Evolutionary conservation across 1,140 invertebrate genomes (phyloP).

Genomic region (Aethina tumida): DNA sequence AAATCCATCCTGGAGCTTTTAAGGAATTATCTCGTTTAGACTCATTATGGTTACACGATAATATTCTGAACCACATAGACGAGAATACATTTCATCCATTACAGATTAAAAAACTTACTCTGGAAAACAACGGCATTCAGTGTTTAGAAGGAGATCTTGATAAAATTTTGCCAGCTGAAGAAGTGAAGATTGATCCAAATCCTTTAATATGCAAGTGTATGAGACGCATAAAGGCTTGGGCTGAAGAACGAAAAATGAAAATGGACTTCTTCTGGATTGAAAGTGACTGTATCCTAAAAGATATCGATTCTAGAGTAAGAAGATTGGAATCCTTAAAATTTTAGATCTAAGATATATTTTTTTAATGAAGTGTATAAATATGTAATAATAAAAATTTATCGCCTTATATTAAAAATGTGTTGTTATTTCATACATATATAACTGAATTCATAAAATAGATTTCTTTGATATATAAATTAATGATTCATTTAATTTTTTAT

Average conservation of each 20-base stretch:
- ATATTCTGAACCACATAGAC: slow-evolving; percentile 9
- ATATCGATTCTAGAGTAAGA: no score
- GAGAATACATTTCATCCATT: slow-evolving; percentile 13
- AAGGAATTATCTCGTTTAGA: slow-evolving; percentile 13
- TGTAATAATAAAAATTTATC: no score
- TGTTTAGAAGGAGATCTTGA: slow-evolving; percentile 16
- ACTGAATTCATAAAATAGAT: no score
- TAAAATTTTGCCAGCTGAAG: slow-evolving; percentile 15
- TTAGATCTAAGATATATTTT: no score
- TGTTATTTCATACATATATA: no score
- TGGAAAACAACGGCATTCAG: slow-evolving; percentile 15
- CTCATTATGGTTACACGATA: slow-evolving; percentile 20
- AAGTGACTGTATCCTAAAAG: slow-evolving; percentile 16
- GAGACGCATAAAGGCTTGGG: slow-evolving; percentile 15
- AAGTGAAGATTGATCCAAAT: slow-evolving; percentile 16
- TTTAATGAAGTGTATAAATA: no score
- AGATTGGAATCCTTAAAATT: no score
- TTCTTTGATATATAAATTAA: no score
- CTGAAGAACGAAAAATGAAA: slow-evolving; percentile 13
- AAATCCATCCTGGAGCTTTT: slow-evolving; percentile 17
- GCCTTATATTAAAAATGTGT: no score
- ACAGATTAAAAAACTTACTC: slow-evolving; percentile 11
- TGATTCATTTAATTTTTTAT: no score
- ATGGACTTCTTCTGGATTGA: slow-evolving; percentile 14
- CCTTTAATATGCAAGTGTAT: slow-evolving; percentile 18